Conservation (phyloP, 2,888 invertebrate species). For the Lasioglossum malachurum region DNA sequence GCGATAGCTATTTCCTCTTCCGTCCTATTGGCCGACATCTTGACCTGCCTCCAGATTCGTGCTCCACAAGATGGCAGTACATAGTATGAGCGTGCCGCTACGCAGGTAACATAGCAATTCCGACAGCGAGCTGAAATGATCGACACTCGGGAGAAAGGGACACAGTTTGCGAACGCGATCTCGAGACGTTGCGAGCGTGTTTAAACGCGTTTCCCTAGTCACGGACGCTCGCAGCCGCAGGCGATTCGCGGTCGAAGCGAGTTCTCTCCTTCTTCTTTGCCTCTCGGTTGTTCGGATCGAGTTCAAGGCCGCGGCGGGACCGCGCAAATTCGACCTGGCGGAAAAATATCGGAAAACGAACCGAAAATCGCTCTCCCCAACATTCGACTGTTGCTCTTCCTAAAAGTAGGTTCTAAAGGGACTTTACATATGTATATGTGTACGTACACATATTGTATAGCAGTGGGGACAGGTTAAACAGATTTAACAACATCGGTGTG, state of each 20-base stretch:
- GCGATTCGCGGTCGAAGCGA: constrained; percentile 16
- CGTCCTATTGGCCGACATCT: not conserved
- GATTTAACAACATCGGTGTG: no score
- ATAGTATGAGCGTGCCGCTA: not conserved
- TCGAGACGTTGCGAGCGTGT: constrained; percentile 9
- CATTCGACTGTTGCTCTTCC: no score
- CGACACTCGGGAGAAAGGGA: not conserved
- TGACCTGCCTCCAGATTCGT: not conserved
- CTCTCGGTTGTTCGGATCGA: constrained; percentile 11
- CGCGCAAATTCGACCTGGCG: not conserved
- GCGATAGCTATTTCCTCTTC: not conserved
- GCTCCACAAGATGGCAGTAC: not conserved
- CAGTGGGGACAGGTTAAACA: no score
- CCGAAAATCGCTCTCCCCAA: not conserved
- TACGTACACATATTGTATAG: no score
- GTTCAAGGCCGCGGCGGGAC: not conserved
- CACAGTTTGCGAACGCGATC: constrained; percentile 47
- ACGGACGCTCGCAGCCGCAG: constrained; percentile 48
- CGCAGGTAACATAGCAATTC: not conserved
- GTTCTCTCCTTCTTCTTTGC: constrained; percentile 4
- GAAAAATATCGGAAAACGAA: not conserved
- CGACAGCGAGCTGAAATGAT: not conserved
- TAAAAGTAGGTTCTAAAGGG: no score
- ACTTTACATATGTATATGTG: no score
- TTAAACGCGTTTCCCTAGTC: not conserved